Percentiles rank a stretch among this genome's conserved stretches.
These are phyloP conservation scores for Corydoras sp. DNA, from an alignment of 2,113 vertebrate genomes.

Conservation along the genomic window DNA sequence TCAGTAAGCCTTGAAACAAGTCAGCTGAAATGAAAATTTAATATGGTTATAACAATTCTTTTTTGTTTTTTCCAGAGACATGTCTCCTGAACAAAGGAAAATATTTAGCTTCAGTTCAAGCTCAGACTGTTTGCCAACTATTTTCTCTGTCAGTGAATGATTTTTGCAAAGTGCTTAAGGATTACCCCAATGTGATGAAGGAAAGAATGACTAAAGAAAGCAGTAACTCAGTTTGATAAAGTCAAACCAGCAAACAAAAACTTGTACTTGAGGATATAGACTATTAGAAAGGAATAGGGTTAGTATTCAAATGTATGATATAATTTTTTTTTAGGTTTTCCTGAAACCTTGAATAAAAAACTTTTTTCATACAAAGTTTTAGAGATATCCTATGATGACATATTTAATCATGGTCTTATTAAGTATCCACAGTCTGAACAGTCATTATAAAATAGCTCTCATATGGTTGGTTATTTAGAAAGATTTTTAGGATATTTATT, in stretches of 20 bases:
- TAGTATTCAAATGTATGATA: too few species aligned
- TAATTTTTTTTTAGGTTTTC: too few species aligned
- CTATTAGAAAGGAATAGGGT: too few species aligned
- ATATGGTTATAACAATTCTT: neutral
- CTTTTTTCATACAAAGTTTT: too few species aligned
- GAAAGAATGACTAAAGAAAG: conserved; percentile 47
- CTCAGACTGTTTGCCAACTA: conserved; percentile 54
- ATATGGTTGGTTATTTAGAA: neutral
- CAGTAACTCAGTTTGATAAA: conserved; percentile 14
- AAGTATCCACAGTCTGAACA: neutral
- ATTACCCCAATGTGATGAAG: conserved; percentile 55
- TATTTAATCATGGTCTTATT: too few species aligned
- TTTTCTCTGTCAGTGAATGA: conserved; percentile 59
- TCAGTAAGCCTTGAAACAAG: too few species aligned
- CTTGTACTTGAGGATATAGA: too few species aligned
- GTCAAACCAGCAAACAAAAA: neutral
- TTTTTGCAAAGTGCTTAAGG: conserved; percentile 50
- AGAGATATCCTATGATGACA: too few species aligned
- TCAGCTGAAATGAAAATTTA: neutral
- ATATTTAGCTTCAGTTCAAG: conserved; percentile 55
- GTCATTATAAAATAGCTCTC: neutral
- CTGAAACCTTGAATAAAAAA: too few species aligned
- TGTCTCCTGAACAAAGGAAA: conserved; percentile 60
- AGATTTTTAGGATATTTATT: neutral
- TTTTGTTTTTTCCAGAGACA: conserved; percentile 43